Conservation (phyloP, 92 coral and sea anemone genomes). For the Heliopora coerulea region DNA sequence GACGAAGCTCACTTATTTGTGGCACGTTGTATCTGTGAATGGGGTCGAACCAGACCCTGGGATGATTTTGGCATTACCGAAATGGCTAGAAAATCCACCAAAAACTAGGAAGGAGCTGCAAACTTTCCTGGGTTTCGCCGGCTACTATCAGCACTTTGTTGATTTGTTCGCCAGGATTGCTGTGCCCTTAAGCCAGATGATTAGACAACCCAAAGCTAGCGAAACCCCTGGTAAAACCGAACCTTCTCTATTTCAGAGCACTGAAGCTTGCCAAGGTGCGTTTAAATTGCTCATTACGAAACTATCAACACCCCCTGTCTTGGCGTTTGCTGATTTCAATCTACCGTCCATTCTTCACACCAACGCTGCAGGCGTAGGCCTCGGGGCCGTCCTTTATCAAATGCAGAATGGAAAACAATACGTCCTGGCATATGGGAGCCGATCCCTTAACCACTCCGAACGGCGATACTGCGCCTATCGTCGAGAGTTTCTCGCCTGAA, state of each 20-base stretch:
- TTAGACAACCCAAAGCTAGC: too few relatives aligned
- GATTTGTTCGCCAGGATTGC: conserved; percentile 52
- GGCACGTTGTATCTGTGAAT: conserved; percentile 18
- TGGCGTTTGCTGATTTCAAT: conserved; percentile 52
- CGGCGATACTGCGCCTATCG: conserved; percentile 36
- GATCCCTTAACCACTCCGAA: conserved; percentile 22
- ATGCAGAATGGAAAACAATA: conserved; percentile 29
- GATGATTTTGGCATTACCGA: conserved; percentile 32
- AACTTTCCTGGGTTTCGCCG: conserved; percentile 58
- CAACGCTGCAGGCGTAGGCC: conserved; percentile 56
- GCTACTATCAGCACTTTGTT: conserved; percentile 55
- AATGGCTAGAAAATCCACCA: conserved; percentile 40
- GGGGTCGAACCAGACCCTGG: conserved; percentile 49
- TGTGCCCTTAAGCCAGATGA: conserved; percentile 43
- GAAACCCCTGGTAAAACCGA: too few relatives aligned
- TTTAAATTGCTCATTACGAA: conserved; percentile 38
- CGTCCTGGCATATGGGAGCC: conserved; percentile 48
- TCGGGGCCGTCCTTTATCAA: conserved; percentile 39
- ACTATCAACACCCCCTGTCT: conserved; percentile 48
- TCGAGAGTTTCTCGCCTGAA: conserved; percentile 53
- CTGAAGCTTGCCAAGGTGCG: conserved; percentile 48
- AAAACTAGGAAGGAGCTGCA: conserved; percentile 51
- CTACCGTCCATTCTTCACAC: too few relatives aligned
- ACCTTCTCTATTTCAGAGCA: conserved; percentile 24
- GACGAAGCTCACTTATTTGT: neutral